Base-by-base conservation (phyloP, 2,797 vertebrate species). In the Enteromius trimaculatus region DNA sequence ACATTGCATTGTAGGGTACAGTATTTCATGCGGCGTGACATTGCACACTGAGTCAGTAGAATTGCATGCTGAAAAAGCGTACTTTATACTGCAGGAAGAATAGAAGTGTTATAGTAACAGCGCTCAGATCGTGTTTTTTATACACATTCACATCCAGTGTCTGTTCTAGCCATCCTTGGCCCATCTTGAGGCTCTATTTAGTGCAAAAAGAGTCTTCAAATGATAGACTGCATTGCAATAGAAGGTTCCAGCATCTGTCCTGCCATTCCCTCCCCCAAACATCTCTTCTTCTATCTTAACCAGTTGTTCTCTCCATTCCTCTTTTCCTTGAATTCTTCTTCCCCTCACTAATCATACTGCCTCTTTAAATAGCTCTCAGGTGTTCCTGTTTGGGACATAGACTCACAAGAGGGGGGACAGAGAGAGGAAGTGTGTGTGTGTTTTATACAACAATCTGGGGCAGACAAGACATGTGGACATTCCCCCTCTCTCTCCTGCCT, bases 311-410 rank as follows among this genome's bases (percentile, higher is more conserved):
- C 81, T 82, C 17, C 26, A 49, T 65, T 65, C 55, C 68, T 72
- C 51, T 66, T 74, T 69, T 58, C 26, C 29, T 71, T 72, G 64
- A 37, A 1, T 60, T 77, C 58, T 55, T 84, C 77, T 62, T 51
- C 79, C 17, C 49, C 79, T 69, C 79, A 82, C 86, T 77, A 88
- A 84, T 86, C 87, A 84, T 82, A 29, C 55, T 76, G 72, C 64
- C 79, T 77, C 84, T 84, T 90, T 85, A 90, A 91, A 89, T 89
- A 91, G 89, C 90, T 92, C 91, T 92, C 92, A 90, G 86, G 86
- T 86, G 84, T 82, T 86, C 80, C 87, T 82, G 84, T 82, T 84
- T 84, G 70, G 84, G 82, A 84, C 79, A 82, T 81, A 77, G 60
- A 55, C 79, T 82, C 81, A 71, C 53, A 78, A 77, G 51, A 83